Evolutionary conservation across 2,888 invertebrate genomes (phyloP).

Genomic region (Euzophera pinguis): DNA sequence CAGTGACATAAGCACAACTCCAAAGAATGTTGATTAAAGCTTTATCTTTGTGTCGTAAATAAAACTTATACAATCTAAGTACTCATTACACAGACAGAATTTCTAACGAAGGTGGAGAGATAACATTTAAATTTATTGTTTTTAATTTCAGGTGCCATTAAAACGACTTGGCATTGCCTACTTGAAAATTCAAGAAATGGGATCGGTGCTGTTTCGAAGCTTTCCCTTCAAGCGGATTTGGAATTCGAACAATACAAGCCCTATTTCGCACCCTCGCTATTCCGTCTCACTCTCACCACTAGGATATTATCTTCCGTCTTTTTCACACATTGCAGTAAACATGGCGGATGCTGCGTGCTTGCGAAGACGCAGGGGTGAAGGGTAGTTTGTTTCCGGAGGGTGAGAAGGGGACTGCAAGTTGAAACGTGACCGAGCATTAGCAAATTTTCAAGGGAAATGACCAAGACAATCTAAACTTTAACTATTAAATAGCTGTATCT

Average conservation of each 20-base stretch:
- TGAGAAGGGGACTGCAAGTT: conserved; percentile 49
- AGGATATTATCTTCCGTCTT: conserved; percentile 12
- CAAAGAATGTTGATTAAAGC: neutral
- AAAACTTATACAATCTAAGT: too few relatives aligned
- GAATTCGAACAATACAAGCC: conserved; percentile 48
- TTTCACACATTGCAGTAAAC: conserved; percentile 35
- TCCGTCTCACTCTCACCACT: conserved; percentile 7
- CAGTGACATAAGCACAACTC: neutral
- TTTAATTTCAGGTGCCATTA: conserved; percentile 10
- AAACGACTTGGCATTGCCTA: neutral
- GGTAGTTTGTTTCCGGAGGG: conserved; percentile 52
- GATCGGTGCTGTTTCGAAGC: conserved; percentile 17
- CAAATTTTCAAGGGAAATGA: conserved; percentile 39
- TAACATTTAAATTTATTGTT: neutral
- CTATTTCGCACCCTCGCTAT: conserved; percentile 46
- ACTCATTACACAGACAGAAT: too few relatives aligned
- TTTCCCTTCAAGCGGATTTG: conserved; percentile 50
- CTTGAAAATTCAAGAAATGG: conserved; percentile 1
- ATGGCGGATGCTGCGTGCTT: conserved; percentile 69
- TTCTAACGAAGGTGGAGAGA: too few relatives aligned
- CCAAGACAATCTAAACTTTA: conserved; percentile 34
- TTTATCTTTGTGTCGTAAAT: too few relatives aligned
- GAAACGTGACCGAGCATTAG: conserved; percentile 58
- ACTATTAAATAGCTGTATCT: conserved; percentile 4
- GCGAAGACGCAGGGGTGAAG: conserved; percentile 33